Percentiles rank a stretch among this genome's conserved stretches.
phyloP scores from a whole-genome alignment of 1,140 invertebrate species.

The Trichonephila clavipes region DNA sequence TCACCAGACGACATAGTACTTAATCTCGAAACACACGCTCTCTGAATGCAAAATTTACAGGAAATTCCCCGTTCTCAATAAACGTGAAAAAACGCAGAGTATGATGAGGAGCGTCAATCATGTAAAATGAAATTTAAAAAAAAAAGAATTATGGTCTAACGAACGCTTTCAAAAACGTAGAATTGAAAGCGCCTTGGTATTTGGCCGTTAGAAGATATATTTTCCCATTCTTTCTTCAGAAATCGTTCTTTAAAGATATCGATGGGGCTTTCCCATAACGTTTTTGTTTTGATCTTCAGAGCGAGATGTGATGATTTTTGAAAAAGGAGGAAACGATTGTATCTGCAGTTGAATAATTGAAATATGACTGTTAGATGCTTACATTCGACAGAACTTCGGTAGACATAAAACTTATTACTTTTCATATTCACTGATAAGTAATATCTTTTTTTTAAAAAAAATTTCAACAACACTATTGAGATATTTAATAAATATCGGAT shows the following conservation, averaged over 20 bases:
- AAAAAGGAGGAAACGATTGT: background rate
- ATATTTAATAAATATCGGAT: too few species aligned
- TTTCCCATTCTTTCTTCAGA: background rate
- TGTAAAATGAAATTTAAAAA: background rate
- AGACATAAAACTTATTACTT: background rate
- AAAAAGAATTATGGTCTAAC: background rate
- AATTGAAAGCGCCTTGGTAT: background rate
- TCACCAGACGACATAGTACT: slow-evolving; percentile 25
- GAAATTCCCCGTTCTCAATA: slow-evolving; percentile 12
- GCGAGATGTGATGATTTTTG: background rate
- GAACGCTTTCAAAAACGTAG: background rate
- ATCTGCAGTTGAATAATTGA: too few species aligned
- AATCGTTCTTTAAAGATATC: background rate
- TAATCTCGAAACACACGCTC: slow-evolving; percentile 31
- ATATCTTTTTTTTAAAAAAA: too few species aligned
- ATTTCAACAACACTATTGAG: too few species aligned
- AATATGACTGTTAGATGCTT: background rate
- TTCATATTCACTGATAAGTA: too few species aligned
- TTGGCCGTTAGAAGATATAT: background rate
- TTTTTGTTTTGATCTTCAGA: background rate
- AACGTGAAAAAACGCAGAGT: slow-evolving; percentile 12
- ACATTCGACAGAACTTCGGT: background rate
- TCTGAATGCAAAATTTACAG: slow-evolving; percentile 38
- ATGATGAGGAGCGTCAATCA: background rate
- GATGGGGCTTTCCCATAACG: background rate